Conservation (phyloP, 2,113 vertebrate genomes). For the Oenanthe melanoleuca region DNA sequence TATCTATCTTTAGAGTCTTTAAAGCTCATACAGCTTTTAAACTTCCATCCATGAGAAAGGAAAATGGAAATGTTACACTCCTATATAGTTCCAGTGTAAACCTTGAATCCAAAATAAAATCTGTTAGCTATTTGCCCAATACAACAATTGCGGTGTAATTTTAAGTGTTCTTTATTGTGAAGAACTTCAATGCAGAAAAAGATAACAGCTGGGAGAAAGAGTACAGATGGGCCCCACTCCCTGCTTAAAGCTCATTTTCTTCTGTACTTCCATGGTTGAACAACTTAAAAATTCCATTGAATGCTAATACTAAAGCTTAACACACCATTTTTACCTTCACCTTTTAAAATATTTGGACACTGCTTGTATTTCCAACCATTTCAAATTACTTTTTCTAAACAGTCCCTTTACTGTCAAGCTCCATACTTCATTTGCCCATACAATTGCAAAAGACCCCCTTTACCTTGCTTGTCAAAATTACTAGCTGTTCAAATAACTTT, state of each 20-base stretch:
- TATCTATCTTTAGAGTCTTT: slow-evolving; percentile 43
- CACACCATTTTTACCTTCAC: not conserved
- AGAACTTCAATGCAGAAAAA: not conserved
- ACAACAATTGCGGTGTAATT: not conserved
- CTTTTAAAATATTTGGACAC: not conserved
- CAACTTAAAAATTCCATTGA: not conserved
- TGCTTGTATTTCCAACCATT: not conserved
- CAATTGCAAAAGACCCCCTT: not conserved
- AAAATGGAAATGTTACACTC: not conserved
- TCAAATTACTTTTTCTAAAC: not conserved
- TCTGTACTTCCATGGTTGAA: not conserved
- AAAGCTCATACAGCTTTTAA: not conserved
- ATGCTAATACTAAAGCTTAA: not conserved
- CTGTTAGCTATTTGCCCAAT: not conserved
- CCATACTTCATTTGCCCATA: not conserved
- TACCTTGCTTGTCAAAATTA: not conserved
- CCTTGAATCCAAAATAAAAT: not conserved
- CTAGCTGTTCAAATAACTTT: not conserved
- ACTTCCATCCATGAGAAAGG: not conserved
- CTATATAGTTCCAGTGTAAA: not conserved
- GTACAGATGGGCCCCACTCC: not conserved
- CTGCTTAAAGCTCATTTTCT: not conserved
- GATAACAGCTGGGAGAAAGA: not conserved
- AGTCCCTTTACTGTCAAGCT: not conserved
- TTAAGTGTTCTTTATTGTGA: not conserved